These are phyloP conservation scores for Planiliza haematocheilus DNA, from an alignment of 2,113 vertebrate genomes.

Conservation along the genomic window DNA sequence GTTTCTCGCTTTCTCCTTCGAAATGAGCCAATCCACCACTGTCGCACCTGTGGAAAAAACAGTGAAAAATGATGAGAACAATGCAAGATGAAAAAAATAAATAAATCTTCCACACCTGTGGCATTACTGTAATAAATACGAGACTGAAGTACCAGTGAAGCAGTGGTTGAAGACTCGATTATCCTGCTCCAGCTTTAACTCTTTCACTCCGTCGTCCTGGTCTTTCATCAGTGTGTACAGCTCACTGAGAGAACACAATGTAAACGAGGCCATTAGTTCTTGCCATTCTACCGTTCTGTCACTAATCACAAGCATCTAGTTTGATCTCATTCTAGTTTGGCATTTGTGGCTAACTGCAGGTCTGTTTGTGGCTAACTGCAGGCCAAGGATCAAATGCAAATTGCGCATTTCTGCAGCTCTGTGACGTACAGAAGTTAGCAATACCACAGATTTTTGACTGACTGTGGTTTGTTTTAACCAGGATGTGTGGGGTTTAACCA, in stretches of 20 bases:
- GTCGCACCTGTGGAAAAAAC: conserved; percentile 80
- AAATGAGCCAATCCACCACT: conserved; percentile 94
- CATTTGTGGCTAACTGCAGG: too few species aligned
- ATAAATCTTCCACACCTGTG: background rate
- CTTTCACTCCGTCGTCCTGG: conserved; percentile 89
- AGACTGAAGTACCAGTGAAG: conserved; percentile 87
- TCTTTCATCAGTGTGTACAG: conserved; percentile 93
- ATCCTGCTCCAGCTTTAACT: conserved; percentile 92
- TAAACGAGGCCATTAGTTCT: background rate
- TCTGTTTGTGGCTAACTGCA: too few species aligned
- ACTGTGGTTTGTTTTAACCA: too few species aligned
- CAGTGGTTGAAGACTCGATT: conserved; percentile 94
- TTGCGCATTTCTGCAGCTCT: too few species aligned
- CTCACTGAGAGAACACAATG: conserved; percentile 80
- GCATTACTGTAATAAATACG: background rate
- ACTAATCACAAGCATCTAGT: background rate
- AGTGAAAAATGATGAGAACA: background rate
- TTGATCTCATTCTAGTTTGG: too few species aligned
- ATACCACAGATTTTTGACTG: too few species aligned
- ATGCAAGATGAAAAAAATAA: background rate
- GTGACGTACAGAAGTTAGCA: too few species aligned
- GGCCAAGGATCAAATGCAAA: too few species aligned
- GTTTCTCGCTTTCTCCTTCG: conserved; percentile 87
- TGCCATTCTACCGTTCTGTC: background rate
- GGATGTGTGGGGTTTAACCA: too few species aligned